Percentiles rank a stretch among this genome's conserved stretches.
Evolutionary conservation across 2,797 vertebrate species (phyloP).

Genomic region (Hemitrygon akajei): DNA sequence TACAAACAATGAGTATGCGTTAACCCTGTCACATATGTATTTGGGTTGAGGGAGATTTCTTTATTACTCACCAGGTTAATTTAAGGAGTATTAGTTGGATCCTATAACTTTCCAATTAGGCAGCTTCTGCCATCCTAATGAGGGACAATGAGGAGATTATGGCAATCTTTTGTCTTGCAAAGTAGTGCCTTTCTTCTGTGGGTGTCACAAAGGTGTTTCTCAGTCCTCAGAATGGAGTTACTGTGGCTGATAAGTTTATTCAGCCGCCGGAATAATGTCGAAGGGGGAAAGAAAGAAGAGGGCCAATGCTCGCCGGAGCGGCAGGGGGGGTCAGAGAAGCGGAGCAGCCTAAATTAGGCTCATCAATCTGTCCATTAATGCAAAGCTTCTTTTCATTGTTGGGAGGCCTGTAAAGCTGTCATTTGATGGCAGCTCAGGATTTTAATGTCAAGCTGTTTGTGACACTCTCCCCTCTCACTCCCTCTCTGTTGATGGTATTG

Average conservation of each 20-base stretch:
- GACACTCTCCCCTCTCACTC: constrained; percentile 45
- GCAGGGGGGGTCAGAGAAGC: constrained; percentile 44
- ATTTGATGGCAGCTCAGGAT: constrained; percentile 46
- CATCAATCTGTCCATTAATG: constrained; percentile 42
- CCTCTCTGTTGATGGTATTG: constrained; percentile 45
- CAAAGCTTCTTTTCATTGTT: constrained; percentile 54
- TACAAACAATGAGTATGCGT: constrained; percentile 17
- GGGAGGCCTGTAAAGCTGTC: constrained; percentile 58
- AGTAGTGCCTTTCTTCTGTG: constrained; percentile 47
- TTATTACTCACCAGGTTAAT: constrained; percentile 50
- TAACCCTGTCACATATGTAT: constrained; percentile 50
- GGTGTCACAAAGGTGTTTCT: constrained; percentile 49
- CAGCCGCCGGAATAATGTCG: constrained; percentile 38
- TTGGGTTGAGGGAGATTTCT: constrained; percentile 49
- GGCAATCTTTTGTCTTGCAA: constrained; percentile 51
- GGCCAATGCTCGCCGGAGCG: constrained; percentile 38
- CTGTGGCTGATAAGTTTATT: constrained; percentile 44
- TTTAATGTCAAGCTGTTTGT: constrained; percentile 42
- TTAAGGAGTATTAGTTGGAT: constrained; percentile 48
- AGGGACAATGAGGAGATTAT: constrained; percentile 57
- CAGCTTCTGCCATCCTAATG: constrained; percentile 49
- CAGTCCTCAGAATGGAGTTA: constrained; percentile 43
- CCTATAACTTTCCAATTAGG: constrained; percentile 51
- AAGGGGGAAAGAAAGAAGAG: constrained; percentile 42
- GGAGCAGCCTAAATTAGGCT: constrained; percentile 47